Percentiles rank a stretch among this genome's conserved stretches.
phyloP scores from a whole-genome alignment of 2,113 vertebrate species.

The Tachysurus fulvidraco region DNA sequence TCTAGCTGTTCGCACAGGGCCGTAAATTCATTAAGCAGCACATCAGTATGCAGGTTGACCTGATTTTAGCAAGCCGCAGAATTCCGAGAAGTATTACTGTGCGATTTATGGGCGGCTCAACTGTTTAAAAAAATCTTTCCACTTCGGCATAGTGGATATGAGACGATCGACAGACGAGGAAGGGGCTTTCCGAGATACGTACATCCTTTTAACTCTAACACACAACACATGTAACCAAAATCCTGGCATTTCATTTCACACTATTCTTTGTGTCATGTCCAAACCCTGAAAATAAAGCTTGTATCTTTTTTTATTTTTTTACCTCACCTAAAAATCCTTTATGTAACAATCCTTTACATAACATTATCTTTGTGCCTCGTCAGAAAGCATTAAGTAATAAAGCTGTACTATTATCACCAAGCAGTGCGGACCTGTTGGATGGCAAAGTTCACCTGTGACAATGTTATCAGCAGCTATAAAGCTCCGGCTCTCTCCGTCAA shows the following conservation, averaged over 20 bases:
- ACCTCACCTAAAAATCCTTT: background rate
- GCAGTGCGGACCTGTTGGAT: slow-evolving; percentile 4
- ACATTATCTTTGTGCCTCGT: background rate
- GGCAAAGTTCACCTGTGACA: slow-evolving; percentile 22
- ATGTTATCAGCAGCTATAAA: slow-evolving; percentile 40
- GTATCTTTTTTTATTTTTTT: background rate
- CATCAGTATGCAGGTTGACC: background rate
- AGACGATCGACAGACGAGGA: background rate
- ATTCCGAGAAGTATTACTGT: background rate
- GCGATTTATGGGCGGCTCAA: background rate
- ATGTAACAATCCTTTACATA: background rate
- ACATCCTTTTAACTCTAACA: background rate
- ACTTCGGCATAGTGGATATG: background rate
- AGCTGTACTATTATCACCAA: slow-evolving; percentile 27
- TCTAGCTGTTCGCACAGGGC: background rate
- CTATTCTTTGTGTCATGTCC: background rate
- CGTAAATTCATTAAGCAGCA: background rate
- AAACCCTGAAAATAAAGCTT: background rate
- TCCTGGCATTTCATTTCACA: background rate
- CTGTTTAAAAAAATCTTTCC: background rate
- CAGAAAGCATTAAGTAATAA: slow-evolving; percentile 9
- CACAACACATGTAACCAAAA: background rate
- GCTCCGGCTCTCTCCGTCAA: background rate
- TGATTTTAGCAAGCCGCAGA: background rate
- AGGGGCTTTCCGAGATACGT: background rate